Conservation (phyloP, 2,888 invertebrate genomes). For the Caenorhabditis zanzibari region DNA sequence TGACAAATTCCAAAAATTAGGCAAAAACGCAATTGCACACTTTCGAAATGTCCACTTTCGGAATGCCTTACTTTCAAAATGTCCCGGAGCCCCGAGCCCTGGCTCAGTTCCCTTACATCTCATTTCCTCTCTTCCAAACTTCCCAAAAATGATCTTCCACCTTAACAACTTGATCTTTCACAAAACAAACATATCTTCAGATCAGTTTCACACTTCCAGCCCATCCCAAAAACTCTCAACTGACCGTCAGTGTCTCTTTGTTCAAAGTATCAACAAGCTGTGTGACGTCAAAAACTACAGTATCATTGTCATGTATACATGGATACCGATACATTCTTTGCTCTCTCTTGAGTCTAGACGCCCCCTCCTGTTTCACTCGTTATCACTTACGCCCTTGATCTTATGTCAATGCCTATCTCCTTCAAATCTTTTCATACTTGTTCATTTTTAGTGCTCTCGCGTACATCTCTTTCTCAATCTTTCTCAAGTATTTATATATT, state of each 20-base stretch:
- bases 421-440: not conserved
- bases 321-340: constrained; percentile 6
- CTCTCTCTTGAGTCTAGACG: constrained; percentile 28
- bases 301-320: constrained; percentile 1
- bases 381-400: constrained; percentile 53
- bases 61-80: too few species aligned
- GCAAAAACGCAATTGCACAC: too few species aligned
- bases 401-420: constrained; percentile 35
- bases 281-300: constrained; percentile 25
- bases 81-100: too few species aligned
- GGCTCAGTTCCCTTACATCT: too few species aligned
- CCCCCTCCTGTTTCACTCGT: constrained; percentile 38
- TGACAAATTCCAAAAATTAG: too few species aligned
- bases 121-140: too few species aligned
- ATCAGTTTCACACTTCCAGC: not conserved
- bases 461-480: not conserved
- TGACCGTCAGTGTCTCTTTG: not conserved
- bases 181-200: not conserved
- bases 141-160: too few species aligned
- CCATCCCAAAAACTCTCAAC: not conserved
- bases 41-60: too few species aligned
- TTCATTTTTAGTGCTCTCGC: constrained; percentile 25
- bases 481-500: constrained; percentile 54
- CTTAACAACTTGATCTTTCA: too few species aligned
- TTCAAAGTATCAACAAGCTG: not conserved